phyloP scores from a whole-genome alignment of 2,113 vertebrate genomes.

The Dendrocopos noguchii region DNA sequence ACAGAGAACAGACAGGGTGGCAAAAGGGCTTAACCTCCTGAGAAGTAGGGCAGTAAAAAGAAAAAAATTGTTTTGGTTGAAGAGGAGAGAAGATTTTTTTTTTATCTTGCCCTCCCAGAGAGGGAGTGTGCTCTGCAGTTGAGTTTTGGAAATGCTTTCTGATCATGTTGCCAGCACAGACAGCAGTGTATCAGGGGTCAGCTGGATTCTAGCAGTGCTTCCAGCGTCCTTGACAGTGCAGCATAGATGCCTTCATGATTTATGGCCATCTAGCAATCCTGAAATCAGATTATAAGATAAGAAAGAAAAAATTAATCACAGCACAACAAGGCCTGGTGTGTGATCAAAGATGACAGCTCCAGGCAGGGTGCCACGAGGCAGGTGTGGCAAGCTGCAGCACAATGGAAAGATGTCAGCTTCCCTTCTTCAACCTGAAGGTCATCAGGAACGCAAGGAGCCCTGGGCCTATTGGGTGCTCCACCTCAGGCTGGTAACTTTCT shows the following conservation, averaged over 20 bases:
- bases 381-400: neutral
- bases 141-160: constrained; percentile 37
- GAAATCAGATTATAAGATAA: neutral
- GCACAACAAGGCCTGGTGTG: neutral
- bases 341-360: neutral
- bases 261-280: neutral
- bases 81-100: neutral
- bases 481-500: neutral
- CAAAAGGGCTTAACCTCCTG: neutral
- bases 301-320: neutral
- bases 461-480: neutral
- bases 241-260: neutral
- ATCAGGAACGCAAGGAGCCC: neutral
- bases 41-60: neutral
- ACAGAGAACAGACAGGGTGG: neutral
- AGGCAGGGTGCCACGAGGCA: neutral
- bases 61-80: neutral
- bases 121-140: neutral
- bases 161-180: neutral
- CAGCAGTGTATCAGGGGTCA: neutral
- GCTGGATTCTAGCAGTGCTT: neutral
- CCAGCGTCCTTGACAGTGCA: neutral
- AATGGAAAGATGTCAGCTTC: neutral
- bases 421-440: neutral
- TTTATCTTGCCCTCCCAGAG: neutral